These are phyloP conservation scores for Columbina picui DNA, from an alignment of 2,113 vertebrate genomes.

Conservation along the genomic window DNA sequence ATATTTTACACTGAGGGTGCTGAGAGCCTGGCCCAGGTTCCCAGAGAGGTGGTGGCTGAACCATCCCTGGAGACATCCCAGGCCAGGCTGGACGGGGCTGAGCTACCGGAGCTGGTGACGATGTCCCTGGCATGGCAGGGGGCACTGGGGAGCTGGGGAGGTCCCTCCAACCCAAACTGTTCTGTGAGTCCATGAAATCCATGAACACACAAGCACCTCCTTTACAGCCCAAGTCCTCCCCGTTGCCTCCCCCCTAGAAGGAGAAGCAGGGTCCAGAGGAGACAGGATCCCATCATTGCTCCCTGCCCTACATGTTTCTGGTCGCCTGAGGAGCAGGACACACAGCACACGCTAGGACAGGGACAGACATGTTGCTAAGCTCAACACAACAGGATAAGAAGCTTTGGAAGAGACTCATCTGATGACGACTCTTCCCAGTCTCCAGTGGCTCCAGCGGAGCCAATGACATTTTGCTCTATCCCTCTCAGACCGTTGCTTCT, in stretches of 20 bases:
- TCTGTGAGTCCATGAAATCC: background rate
- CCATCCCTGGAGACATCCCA: too few relatives aligned
- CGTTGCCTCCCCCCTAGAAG: accelerated
- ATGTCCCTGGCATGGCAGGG: too few relatives aligned
- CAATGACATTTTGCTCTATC: background rate
- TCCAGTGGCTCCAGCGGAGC: background rate
- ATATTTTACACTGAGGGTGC: too few relatives aligned
- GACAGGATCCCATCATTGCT: accelerated
- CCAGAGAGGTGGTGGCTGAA: too few relatives aligned
- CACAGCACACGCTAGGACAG: accelerated
- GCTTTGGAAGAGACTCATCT: constrained; percentile 17
- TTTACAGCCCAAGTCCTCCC: accelerated
- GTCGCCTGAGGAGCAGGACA: background rate
- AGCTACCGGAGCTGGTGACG: too few relatives aligned
- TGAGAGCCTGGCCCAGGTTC: too few relatives aligned
- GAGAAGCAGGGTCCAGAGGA: background rate
- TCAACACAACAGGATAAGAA: background rate
- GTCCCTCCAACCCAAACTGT: too few relatives aligned
- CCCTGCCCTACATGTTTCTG: accelerated
- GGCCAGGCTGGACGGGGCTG: too few relatives aligned
- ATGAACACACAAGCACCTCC: background rate
- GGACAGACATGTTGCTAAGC: background rate
- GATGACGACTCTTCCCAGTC: background rate
- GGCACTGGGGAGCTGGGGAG: too few relatives aligned
- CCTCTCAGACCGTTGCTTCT: background rate